phyloP scores from a whole-genome alignment of 1,140 invertebrate species.

The Conopomorpha cramerella region DNA sequence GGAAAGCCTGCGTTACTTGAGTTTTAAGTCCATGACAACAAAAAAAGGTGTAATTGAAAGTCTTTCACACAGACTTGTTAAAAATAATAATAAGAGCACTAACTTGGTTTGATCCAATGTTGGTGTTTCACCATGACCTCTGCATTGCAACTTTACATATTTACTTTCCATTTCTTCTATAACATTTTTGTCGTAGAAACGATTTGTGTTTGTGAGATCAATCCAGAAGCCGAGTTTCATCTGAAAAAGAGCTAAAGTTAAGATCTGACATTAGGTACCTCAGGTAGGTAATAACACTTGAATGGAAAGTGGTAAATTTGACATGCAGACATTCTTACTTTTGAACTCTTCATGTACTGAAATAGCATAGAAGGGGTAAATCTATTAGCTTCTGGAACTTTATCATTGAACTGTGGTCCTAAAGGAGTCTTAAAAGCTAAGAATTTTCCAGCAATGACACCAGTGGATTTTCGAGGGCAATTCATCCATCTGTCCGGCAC shows the following conservation, averaged over 20 bases:
- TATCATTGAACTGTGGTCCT: constrained; percentile 73
- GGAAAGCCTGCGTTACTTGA: too few relatives aligned
- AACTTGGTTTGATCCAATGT: constrained; percentile 74
- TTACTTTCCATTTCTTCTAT: constrained; percentile 75
- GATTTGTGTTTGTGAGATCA: constrained; percentile 91
- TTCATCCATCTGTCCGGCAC: constrained; percentile 89
- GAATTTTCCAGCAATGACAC: constrained; percentile 78
- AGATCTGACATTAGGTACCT: too few relatives aligned
- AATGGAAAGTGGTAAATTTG: too few relatives aligned
- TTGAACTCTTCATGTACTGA: constrained; percentile 69
- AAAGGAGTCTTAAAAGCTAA: constrained; percentile 94
- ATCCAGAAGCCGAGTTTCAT: constrained; percentile 93
- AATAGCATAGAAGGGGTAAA: constrained; percentile 89
- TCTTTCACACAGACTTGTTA: background rate
- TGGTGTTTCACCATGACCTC: constrained; percentile 83
- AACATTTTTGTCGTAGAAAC: constrained; percentile 86
- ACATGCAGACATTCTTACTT: constrained; percentile 63
- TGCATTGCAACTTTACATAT: constrained; percentile 87
- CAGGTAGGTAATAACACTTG: too few relatives aligned
- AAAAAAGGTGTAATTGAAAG: too few relatives aligned
- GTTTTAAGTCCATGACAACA: too few relatives aligned
- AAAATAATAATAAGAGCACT: too few relatives aligned
- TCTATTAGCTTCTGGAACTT: constrained; percentile 78
- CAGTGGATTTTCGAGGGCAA: constrained; percentile 84
- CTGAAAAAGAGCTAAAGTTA: constrained; percentile 48